Conservation (phyloP, 1,140 invertebrate genomes). For the Drosophila persimilis region DNA sequence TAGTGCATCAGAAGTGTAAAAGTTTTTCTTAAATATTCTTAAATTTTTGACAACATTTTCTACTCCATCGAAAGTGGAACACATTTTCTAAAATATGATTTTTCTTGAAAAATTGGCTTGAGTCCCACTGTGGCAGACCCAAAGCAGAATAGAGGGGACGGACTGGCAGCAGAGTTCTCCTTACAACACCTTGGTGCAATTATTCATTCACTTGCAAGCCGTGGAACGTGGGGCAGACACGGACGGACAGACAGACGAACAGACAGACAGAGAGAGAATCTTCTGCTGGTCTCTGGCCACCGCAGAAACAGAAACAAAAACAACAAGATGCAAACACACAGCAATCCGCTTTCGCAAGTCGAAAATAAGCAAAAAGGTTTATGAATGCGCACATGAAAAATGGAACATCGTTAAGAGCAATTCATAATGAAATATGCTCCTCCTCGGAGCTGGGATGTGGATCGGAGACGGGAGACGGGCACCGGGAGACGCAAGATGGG, state of each 20-base stretch:
- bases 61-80: no score
- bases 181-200: constrained; percentile 70
- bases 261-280: constrained; percentile 17
- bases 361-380: constrained; percentile 71
- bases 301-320: constrained; percentile 12
- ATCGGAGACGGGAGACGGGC: neutral
- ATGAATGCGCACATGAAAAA: constrained; percentile 82
- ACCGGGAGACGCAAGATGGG: neutral
- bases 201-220: constrained; percentile 62
- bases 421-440: constrained; percentile 81
- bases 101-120: neutral
- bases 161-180: constrained; percentile 16
- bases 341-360: constrained; percentile 54
- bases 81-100: neutral
- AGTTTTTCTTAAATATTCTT: no score
- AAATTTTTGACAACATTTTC: no score
- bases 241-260: constrained; percentile 14
- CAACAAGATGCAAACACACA: constrained; percentile 46
- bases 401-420: constrained; percentile 82
- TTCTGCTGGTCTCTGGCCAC: constrained; percentile 2
- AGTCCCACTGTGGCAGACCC: neutral
- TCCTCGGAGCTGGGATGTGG: neutral
- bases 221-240: constrained; percentile 1
- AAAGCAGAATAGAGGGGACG: neutral
- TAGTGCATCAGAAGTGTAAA: no score